A percentile compares a stretch with the other conserved stretches of the same genome.
Evolutionary conservation across 2,888 invertebrate species (phyloP).

Genomic region (Agriotes lineatus): DNA sequence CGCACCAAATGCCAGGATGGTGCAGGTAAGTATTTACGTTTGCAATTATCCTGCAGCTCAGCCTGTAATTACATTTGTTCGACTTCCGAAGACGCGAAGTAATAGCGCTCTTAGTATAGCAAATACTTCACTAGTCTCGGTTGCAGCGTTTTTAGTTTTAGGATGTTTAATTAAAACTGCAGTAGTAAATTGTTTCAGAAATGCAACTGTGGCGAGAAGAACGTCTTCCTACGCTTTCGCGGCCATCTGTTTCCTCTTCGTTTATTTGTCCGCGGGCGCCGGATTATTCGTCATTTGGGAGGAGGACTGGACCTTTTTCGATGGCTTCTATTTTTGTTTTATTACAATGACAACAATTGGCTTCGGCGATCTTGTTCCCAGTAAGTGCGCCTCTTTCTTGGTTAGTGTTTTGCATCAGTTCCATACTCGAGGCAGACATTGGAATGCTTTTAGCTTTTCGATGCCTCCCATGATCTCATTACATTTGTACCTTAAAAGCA

Average conservation of each 20-base stretch:
- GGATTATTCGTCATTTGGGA: conserved; percentile 88
- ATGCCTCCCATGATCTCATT: neutral
- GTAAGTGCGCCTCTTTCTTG: conserved; percentile 69
- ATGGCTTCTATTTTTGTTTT: conserved; percentile 94
- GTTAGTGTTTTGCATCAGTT: neutral
- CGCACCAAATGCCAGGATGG: conserved; percentile 70
- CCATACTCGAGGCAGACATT: neutral
- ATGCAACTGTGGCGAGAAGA: conserved; percentile 55
- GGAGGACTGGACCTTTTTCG: conserved; percentile 91
- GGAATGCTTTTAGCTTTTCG: neutral
- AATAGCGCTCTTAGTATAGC: no score
- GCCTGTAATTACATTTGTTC: conserved; percentile 4
- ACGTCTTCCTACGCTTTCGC: conserved; percentile 76
- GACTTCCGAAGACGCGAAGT: no score
- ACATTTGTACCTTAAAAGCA: neutral
- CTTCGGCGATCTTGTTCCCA: conserved; percentile 91
- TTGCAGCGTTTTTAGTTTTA: no score
- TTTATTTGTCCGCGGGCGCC: conserved; percentile 88
- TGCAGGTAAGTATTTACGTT: conserved; percentile 53
- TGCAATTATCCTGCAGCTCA: neutral
- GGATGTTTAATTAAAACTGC: neutral
- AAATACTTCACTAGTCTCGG: no score
- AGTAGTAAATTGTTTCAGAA: conserved; percentile 47
- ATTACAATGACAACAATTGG: conserved; percentile 96
- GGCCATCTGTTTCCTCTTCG: conserved; percentile 81